Evolutionary conservation across 2,888 invertebrate genomes (phyloP).

Genomic region (Ophion slaviceki): DNA sequence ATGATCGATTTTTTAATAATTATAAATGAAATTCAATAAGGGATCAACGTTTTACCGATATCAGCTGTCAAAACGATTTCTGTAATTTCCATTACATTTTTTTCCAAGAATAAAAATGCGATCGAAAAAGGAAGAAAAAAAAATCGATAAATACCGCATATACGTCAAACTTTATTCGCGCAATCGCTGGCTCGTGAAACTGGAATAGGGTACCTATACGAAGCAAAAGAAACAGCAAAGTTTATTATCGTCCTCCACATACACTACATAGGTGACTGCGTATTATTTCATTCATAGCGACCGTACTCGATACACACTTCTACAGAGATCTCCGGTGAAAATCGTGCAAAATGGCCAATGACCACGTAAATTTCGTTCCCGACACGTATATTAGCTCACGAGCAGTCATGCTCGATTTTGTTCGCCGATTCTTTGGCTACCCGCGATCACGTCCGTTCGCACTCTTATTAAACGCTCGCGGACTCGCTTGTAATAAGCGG

Average conservation of each 20-base stretch:
- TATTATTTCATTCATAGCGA: constrained; percentile 29
- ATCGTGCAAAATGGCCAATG: constrained; percentile 26
- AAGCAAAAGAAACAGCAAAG: constrained; percentile 33
- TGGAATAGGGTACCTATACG: constrained; percentile 16
- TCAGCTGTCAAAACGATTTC: background rate
- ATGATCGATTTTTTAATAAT: background rate
- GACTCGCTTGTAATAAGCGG: constrained; percentile 49
- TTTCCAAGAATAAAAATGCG: background rate
- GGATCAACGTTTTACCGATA: background rate
- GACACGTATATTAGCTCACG: constrained; percentile 29
- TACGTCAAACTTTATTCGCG: constrained; percentile 17
- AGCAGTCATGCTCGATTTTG: constrained; percentile 66
- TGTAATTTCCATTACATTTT: background rate
- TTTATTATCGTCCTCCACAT: constrained; percentile 22
- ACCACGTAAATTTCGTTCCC: constrained; percentile 15
- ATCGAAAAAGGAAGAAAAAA: background rate
- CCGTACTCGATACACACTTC: too few relatives aligned
- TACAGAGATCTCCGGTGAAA: background rate
- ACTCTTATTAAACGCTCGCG: constrained; percentile 62
- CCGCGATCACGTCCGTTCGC: constrained; percentile 59
- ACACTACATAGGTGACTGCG: background rate
- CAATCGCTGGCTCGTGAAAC: constrained; percentile 43
- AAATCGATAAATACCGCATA: background rate
- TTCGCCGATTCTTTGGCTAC: constrained; percentile 65
- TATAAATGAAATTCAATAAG: background rate